These are phyloP conservation scores for Ophioderma brevispina DNA, from an alignment of 35 echinoderm and acorn worm species.

Conservation along the genomic window DNA sequence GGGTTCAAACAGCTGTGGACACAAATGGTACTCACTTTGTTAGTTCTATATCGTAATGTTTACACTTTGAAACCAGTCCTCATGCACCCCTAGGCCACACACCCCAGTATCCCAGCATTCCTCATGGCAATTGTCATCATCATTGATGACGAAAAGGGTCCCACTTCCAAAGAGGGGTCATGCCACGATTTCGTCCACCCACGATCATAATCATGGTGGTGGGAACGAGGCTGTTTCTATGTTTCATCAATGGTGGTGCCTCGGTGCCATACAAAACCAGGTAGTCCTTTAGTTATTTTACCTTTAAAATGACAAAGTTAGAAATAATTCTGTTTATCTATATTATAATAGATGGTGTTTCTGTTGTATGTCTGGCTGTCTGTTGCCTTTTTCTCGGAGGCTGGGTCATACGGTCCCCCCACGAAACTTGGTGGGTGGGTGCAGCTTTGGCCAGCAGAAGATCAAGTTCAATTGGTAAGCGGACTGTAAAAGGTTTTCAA, in stretches of 20 bases:
- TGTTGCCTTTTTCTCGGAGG: no score
- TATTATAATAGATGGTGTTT: no score
- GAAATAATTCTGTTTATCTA: no score
- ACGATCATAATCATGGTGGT: background rate
- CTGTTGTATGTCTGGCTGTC: no score
- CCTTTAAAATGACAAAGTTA: background rate
- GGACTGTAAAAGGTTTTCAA: no score
- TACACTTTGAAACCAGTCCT: conserved; percentile 70
- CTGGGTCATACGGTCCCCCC: no score
- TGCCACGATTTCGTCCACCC: background rate
- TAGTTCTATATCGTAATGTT: conserved; percentile 59
- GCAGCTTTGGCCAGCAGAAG: no score
- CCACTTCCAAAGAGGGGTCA: background rate
- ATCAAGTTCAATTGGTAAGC: no score
- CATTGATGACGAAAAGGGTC: conserved; percentile 40
- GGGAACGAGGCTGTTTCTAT: background rate
- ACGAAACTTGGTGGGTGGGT: no score
- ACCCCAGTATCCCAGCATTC: conserved; percentile 65
- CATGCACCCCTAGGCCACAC: conserved; percentile 31
- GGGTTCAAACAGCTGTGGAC: no score
- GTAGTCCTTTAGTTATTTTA: background rate
- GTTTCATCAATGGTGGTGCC: background rate
- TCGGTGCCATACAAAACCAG: conserved; percentile 42
- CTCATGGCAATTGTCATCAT: conserved; percentile 10
- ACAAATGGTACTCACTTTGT: conserved; percentile 71